Percentiles rank a stretch among this genome's conserved stretches.
These are phyloP conservation scores for Myotis pilosus DNA, from an alignment of 2,797 vertebrate species.

Conservation along the genomic window DNA sequence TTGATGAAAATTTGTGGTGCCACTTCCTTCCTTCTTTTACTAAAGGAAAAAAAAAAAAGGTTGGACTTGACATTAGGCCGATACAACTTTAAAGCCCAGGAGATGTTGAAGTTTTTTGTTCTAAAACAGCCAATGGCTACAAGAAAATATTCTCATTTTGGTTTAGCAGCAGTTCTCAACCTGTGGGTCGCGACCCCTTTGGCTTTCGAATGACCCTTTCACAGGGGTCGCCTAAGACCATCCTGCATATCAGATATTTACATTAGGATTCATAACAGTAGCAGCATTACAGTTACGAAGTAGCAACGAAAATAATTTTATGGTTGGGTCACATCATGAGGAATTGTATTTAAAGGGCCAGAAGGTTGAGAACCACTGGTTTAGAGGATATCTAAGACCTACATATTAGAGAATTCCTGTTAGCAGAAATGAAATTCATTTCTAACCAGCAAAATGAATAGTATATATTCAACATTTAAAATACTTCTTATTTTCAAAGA, in stretches of 20 bases:
- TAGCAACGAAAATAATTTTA: no score
- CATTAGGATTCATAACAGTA: no score
- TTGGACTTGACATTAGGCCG: neutral
- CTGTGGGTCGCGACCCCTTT: no score
- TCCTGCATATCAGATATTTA: no score
- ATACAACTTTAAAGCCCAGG: neutral
- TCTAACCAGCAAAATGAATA: neutral
- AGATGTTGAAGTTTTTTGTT: neutral
- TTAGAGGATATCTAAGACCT: neutral
- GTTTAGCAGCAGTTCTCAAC: neutral
- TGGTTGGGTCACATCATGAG: no score
- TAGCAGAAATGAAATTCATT: neutral
- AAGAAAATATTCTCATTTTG: slow-evolving; percentile 38
- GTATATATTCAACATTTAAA: slow-evolving; percentile 25
- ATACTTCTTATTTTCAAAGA: neutral
- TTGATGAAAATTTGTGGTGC: neutral
- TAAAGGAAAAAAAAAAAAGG: neutral
- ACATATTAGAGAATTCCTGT: neutral
- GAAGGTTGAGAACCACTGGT: neutral
- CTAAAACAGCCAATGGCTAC: neutral
- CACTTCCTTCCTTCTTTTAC: neutral
- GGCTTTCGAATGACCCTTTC: no score
- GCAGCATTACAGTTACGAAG: no score
- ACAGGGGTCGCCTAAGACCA: no score
- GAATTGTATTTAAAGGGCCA: no score